Evolutionary conservation across 2,797 vertebrate species (phyloP).

Genomic region (Pyrocephalus nanus): DNA sequence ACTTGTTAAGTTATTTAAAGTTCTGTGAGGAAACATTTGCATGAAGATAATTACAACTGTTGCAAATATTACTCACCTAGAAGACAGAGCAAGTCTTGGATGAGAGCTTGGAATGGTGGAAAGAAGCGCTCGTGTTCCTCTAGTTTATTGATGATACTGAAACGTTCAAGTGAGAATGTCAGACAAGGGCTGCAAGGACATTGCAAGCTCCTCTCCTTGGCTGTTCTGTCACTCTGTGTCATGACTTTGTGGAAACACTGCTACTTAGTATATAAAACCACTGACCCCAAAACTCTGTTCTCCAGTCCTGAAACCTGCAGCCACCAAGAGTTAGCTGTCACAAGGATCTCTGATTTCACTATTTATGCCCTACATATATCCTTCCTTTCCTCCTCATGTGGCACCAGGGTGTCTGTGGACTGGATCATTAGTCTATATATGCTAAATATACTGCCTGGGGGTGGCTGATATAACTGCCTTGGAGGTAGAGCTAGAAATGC

Average conservation of each 20-base stretch:
- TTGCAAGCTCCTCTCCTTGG: background rate
- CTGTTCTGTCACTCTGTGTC: background rate
- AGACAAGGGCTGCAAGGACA: background rate
- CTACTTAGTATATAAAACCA: background rate
- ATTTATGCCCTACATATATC: background rate
- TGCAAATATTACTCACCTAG: conserved; percentile 78
- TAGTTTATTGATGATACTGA: conserved; percentile 86
- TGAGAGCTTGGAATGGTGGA: conserved; percentile 85
- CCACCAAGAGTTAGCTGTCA: background rate
- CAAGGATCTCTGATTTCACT: background rate
- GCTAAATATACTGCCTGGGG: background rate
- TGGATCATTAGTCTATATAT: background rate
- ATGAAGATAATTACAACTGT: background rate
- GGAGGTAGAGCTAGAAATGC: background rate
- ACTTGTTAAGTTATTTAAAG: background rate
- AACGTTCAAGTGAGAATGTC: background rate
- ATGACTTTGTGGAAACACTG: background rate
- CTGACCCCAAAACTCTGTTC: background rate
- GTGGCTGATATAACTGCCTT: background rate
- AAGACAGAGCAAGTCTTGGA: conserved; percentile 79
- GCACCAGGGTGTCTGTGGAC: background rate
- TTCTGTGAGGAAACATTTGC: background rate
- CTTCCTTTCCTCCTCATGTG: background rate
- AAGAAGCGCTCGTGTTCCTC: conserved; percentile 90
- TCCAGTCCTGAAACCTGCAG: background rate